phyloP scores from a whole-genome alignment of 2,113 vertebrate genomes.

The Edolisoma coerulescens region DNA sequence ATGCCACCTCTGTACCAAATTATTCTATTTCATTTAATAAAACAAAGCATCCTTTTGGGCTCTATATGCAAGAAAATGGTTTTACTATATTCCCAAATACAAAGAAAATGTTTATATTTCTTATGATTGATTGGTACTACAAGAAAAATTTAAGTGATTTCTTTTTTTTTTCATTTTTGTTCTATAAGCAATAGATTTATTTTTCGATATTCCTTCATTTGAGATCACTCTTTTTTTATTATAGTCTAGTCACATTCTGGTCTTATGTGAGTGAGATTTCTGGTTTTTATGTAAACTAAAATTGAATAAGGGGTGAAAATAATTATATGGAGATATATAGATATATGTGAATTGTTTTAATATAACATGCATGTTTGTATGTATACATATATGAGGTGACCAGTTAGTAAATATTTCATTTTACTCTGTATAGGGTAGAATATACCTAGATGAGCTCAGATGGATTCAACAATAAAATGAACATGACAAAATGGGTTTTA shows the following conservation, averaged over 20 bases:
- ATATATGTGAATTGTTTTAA: background rate
- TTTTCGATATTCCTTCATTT: background rate
- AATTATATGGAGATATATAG: background rate
- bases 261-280: background rate
- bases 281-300: constrained; percentile 22
- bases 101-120: background rate
- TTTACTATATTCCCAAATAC: background rate
- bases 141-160: background rate
- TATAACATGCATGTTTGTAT: background rate
- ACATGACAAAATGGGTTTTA: constrained; percentile 69
- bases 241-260: background rate
- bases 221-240: background rate
- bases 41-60: background rate
- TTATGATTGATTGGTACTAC: background rate
- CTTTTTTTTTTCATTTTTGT: background rate
- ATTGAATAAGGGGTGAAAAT: background rate
- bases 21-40: background rate
- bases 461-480: constrained; percentile 71
- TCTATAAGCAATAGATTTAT: background rate
- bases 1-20: background rate
- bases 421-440: constrained; percentile 18
- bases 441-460: constrained; percentile 62
- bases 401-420: constrained; percentile 48
- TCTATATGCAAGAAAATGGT: background rate
- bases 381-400: background rate